A percentile compares a stretch with the other conserved stretches of the same genome.
Conservation (phyloP, 1,140 invertebrate genomes). For the Meloidogyne hapla region DNA sequence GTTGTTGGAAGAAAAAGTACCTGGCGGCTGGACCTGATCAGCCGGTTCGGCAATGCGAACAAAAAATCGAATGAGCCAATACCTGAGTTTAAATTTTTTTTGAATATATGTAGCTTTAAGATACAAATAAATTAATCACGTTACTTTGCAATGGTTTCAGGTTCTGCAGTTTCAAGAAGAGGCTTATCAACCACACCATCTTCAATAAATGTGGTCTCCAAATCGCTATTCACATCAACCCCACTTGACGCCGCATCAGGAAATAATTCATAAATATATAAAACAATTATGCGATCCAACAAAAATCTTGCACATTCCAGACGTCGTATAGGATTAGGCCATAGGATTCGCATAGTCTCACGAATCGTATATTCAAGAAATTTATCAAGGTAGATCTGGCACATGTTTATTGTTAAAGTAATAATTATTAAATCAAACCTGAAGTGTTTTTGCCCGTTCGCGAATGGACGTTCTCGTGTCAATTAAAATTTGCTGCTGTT, state of each 20-base stretch:
- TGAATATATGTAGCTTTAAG: slow-evolving; percentile 20
- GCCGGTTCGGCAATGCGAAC: slow-evolving; percentile 51
- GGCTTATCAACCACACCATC: slow-evolving; percentile 35
- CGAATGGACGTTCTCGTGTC: slow-evolving; percentile 24
- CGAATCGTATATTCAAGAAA: slow-evolving; percentile 59
- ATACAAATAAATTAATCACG: not conserved
- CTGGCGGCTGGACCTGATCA: not conserved
- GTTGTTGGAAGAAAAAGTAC: not conserved
- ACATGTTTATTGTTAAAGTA: not conserved
- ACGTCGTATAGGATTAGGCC: slow-evolving; percentile 47
- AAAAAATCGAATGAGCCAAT: slow-evolving; percentile 61
- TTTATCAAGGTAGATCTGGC: slow-evolving; percentile 59
- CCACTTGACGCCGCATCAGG: slow-evolving; percentile 55
- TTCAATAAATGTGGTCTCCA: slow-evolving; percentile 45
- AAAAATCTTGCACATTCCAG: slow-evolving; percentile 55
- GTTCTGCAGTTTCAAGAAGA: slow-evolving; percentile 59
- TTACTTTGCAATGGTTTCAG: slow-evolving; percentile 56
- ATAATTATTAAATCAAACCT: slow-evolving; percentile 38
- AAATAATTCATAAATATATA: slow-evolving; percentile 58
- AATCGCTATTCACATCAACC: slow-evolving; percentile 59
- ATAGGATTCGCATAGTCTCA: slow-evolving; percentile 58
- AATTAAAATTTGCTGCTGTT: not conserved
- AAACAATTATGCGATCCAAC: slow-evolving; percentile 51
- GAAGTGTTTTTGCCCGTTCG: slow-evolving; percentile 55
- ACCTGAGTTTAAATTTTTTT: no score